phyloP scores from a whole-genome alignment of 1,140 invertebrate species.

The Drosophila funebris region DNA sequence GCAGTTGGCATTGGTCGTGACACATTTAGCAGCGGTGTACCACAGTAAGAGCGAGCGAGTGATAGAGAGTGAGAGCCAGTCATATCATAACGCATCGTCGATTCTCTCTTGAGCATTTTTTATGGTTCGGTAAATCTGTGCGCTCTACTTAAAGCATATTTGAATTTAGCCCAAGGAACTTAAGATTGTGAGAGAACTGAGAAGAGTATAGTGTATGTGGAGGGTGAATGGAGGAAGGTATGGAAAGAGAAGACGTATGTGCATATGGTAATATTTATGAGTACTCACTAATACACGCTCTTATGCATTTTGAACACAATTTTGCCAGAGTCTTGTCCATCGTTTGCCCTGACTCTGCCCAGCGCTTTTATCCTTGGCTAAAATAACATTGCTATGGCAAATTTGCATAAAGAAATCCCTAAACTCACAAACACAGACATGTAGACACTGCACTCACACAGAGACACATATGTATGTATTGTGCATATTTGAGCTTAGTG shows the following conservation, averaged over 20 bases:
- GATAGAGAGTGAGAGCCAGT: background rate
- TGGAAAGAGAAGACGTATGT: conserved; percentile 26
- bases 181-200: background rate
- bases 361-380: conserved; percentile 44
- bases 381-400: conserved; percentile 63
- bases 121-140: conserved; percentile 59
- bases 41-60: background rate
- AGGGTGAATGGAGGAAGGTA: background rate
- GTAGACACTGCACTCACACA: conserved; percentile 11
- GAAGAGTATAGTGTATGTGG: background rate
- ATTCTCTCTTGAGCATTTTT: conserved; percentile 27
- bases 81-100: conserved; percentile 48
- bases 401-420: conserved; percentile 71
- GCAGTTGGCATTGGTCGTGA: background rate
- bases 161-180: conserved; percentile 41
- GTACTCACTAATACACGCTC: conserved; percentile 57
- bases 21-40: background rate
- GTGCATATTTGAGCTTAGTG: conserved; percentile 58
- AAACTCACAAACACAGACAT: conserved; percentile 36
- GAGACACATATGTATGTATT: conserved; percentile 11
- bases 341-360: background rate
- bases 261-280: conserved; percentile 62
- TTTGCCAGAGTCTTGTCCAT: conserved; percentile 39
- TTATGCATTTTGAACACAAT: conserved; percentile 63
- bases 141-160: conserved; percentile 65